Evolutionary conservation across 2,113 vertebrate species (phyloP).

Genomic region (Cryptomyrus ogoouensis): DNA sequence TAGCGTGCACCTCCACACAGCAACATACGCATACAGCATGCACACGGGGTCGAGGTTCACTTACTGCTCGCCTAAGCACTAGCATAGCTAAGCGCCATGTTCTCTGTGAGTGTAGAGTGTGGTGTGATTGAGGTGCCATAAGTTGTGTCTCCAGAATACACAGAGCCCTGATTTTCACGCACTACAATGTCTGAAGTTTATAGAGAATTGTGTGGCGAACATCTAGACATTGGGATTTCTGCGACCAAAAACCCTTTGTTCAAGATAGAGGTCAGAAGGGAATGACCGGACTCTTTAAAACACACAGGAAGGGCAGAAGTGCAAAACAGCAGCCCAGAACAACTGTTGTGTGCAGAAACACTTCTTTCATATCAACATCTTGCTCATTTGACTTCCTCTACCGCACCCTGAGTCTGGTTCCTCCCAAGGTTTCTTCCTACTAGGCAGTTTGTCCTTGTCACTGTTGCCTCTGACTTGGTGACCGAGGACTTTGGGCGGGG

Average conservation of each 20-base stretch:
- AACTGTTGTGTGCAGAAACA: neutral
- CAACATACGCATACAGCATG: neutral
- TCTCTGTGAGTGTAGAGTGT: neutral
- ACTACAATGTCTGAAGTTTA: neutral
- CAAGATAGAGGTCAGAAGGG: neutral
- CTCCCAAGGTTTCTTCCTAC: too few relatives aligned
- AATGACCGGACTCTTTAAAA: neutral
- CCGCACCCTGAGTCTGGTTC: too few relatives aligned
- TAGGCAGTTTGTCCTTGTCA: too few relatives aligned
- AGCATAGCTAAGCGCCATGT: neutral
- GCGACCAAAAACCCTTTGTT: neutral
- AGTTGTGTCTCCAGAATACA: neutral
- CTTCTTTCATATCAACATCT: neutral
- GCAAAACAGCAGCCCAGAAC: neutral
- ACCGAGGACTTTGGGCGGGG: too few relatives aligned
- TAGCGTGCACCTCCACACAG: neutral
- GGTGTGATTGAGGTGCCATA: neutral
- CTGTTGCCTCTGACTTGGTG: too few relatives aligned
- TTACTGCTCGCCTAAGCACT: neutral
- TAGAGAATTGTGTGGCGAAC: neutral
- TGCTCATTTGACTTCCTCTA: too few relatives aligned
- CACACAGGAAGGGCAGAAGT: neutral
- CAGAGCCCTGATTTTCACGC: neutral
- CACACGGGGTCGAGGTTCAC: neutral
- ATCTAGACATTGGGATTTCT: neutral